A percentile compares a stretch with the other conserved stretches of the same genome.
phyloP scores from a whole-genome alignment of 1,140 invertebrate species.

The Platyura marginata region DNA sequence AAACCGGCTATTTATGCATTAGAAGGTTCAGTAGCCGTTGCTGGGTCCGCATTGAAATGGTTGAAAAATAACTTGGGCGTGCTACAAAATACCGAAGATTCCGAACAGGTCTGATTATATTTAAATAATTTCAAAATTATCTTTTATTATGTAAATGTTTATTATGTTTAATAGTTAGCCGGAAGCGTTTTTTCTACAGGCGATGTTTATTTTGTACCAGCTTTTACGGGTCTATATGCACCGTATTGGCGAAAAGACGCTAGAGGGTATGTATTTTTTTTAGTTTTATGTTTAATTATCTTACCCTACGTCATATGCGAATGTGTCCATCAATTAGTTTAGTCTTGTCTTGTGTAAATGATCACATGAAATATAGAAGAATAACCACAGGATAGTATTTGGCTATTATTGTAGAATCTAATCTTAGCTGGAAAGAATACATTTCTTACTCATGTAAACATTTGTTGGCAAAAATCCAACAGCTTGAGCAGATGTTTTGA shows the following conservation, averaged over 20 bases:
- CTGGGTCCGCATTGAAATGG: conserved; percentile 79
- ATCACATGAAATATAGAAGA: too few species aligned
- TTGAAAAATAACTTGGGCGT: conserved; percentile 73
- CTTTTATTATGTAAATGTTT: neutral
- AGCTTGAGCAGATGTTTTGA: too few species aligned
- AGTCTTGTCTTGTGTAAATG: neutral
- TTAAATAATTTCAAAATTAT: too few species aligned
- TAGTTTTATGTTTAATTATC: neutral
- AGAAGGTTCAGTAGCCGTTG: conserved; percentile 82
- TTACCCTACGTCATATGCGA: neutral
- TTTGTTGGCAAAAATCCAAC: too few species aligned
- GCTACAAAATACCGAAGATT: conserved; percentile 45
- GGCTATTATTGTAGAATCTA: too few species aligned
- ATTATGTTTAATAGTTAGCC: conserved; percentile 30
- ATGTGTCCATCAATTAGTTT: neutral
- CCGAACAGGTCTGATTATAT: conserved; percentile 31
- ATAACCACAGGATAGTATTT: too few species aligned
- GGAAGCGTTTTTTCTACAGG: conserved; percentile 54
- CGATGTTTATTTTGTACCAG: conserved; percentile 89
- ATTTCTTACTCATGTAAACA: too few species aligned
- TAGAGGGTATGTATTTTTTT: conserved; percentile 53
- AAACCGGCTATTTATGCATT: conserved; percentile 68
- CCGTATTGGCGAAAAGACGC: conserved; percentile 92
- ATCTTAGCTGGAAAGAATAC: too few species aligned
- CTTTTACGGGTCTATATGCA: conserved; percentile 87